Evolutionary conservation across 1,140 invertebrate species (phyloP), one percentile per base, ranked within the genome.

Genomic region (Drosophila mojavensis): DNA sequence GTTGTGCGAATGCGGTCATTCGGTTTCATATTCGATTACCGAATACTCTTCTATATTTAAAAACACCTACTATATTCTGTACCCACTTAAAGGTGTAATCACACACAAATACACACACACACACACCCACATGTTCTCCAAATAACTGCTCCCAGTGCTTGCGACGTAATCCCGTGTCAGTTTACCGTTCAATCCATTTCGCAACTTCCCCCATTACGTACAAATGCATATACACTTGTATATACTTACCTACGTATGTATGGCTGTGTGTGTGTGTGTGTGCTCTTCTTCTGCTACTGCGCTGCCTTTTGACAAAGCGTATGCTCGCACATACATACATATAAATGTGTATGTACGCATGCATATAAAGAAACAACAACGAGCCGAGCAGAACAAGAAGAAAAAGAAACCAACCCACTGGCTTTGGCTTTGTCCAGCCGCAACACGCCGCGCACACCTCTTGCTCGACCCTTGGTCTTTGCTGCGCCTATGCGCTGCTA

Each of bases 401-500:
- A 55, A 62, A 47, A 61, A 64, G 43, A 58, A 62, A 47, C 36
- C 36, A 20, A 47, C 36, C 36, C 26, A 79, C 59, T 58, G 55
- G 63, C 26, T 48, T 50, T 80, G 48, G 63, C 26, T 48, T 50
- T 80, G 48, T 65, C 58, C 70, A 74, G 61, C 50, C 36, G 39
- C 20, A 36, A 20, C 47, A 28, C 47, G 45, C 60, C 58, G 59
- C n/a, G 20, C 71, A 50, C 62, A 60, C 61, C 69, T 48, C 58
- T 81, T 36, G 10, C 17, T 9, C 62, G 59, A 78, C 65, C 64
- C 51, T 60, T 50, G 59, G 39, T 69, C 61, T 65, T 55, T 84
- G 58, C 62, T 88, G 84, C 66, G 83, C 71, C 79, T 82, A 76
- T 88, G 75, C 75, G 70, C 77, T 71, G 64, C 67, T 90, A 79